Base-by-base conservation (phyloP, 2,113 vertebrate genomes). In the Vidua macroura region DNA sequence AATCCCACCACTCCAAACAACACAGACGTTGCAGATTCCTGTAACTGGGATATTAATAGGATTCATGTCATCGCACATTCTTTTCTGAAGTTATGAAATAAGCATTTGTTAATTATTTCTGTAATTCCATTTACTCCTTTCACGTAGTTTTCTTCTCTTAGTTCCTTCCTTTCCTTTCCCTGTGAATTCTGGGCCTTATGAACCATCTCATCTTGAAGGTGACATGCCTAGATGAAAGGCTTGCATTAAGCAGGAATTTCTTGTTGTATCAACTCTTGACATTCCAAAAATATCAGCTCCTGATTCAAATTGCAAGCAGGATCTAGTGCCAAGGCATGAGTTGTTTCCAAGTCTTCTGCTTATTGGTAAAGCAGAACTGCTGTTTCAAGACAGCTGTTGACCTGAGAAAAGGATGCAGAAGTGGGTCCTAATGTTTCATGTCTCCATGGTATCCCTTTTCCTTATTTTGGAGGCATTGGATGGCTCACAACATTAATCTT, bases 161-260 rank as follows among this genome's bases (percentile, higher is more conserved):
- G 37, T 83, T 82, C 67, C 59, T 85, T 60, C 63, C 28, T 72
- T 82, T 78, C 44, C 28, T 84, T 87, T 35, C 46, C 41, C 19
- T 83, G 41, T 44, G 60, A 92, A 56, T 86, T 51, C 76, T 86
- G 70, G 55, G 55, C 75, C 46, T 77, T 14, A 2, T 18, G 35
- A 77, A 37, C 72, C 0, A 0, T 90, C 30, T 92, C 79, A 63
- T 76, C 63, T 73, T 13, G 24, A 91, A 77, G 89, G 39, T 83
- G 90, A 86, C 90, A 13, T 83, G 44, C 68, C 73, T 93, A 73
- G 90, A 93, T 95, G 59, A 95, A 96, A 96, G 77, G 53, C 59
- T 89, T 77, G 30, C 74, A 80, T 93, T 93, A 87, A 93, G 85
- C 33, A 63, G 63, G 72, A 92, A 80, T 85, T 92, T 80, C 84